phyloP scores from a whole-genome alignment of 2,113 vertebrate genomes.

The rabbit (Oryctolagus cuniculus) region mOryCun1.1 NC_091443.1:68905001-68905500 shows the following conservation, averaged over 20 bases:
- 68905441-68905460: not conserved
- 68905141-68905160: not conserved
- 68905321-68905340: not conserved
- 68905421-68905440: not conserved
- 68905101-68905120: not conserved
- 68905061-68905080: not conserved
- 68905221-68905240: not conserved
- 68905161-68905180: not conserved
- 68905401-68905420: not conserved
- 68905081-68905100: not conserved
- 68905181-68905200: not conserved
- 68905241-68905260: no score
- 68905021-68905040: not conserved
- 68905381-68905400: not conserved
- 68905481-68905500: conserved; percentile 6
- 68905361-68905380: not conserved
- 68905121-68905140: not conserved
- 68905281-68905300: no score
- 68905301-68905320: not conserved
- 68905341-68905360: not conserved
- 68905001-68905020: not conserved
- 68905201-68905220: not conserved
- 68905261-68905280: no score
- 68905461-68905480: not conserved
- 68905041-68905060: not conserved